Evolutionary conservation across 2,113 vertebrate species (phyloP).

Genomic region (Mobula hypostoma): DNA sequence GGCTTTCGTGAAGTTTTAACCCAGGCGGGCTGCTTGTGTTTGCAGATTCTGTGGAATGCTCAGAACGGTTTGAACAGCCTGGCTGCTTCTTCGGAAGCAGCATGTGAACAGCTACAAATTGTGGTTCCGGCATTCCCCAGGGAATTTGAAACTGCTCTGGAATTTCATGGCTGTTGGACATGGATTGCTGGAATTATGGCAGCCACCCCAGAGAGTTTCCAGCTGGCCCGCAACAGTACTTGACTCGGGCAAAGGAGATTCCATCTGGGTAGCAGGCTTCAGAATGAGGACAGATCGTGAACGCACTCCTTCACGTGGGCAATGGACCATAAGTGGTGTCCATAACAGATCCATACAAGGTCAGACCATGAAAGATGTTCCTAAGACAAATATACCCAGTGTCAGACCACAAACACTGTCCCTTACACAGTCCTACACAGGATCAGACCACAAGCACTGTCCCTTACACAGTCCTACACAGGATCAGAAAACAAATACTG

Average conservation of each 20-base stretch:
- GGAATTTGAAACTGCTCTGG: constrained; percentile 4
- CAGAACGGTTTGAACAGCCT: neutral
- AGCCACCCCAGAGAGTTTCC: neutral
- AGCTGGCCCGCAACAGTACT: neutral
- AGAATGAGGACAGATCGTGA: neutral
- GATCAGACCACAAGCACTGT: too few species aligned
- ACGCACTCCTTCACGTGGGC: neutral
- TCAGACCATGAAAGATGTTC: too few species aligned
- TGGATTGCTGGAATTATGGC: neutral
- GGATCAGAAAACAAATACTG: too few species aligned
- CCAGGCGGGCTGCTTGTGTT: too few species aligned
- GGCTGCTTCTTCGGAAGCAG: neutral
- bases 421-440: too few species aligned
- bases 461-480: too few species aligned
- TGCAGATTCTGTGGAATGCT: neutral
- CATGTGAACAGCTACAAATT: neutral
- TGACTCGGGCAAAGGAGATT: neutral
- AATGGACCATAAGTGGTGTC: too few species aligned
- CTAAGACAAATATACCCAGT: too few species aligned
- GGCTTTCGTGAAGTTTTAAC: too few species aligned
- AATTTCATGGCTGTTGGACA: constrained; percentile 19
- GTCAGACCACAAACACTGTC: neutral
- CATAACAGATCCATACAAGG: neutral
- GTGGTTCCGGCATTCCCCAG: neutral
- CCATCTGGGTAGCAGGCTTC: neutral